Conservation (phyloP, 2,113 vertebrate species). For the Pterocles burchelli region DNA sequence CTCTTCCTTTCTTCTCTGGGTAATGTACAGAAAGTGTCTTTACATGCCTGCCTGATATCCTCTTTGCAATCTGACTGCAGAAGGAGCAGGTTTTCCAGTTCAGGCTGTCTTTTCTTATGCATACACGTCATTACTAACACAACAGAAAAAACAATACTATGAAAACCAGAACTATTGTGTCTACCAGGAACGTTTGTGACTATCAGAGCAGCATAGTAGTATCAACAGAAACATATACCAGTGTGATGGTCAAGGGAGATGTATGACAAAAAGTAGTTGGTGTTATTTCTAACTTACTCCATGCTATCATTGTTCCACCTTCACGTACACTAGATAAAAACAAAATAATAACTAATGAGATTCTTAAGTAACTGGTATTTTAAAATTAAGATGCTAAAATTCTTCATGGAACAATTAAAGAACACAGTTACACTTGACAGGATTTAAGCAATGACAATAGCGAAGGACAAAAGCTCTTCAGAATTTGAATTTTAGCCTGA, state of each 20-base stretch:
- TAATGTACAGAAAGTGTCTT: background rate
- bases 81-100: background rate
- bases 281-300: background rate
- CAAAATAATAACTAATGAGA: background rate
- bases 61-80: background rate
- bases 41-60: background rate
- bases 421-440: slow-evolving; percentile 1
- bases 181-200: background rate
- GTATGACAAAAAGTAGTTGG: background rate
- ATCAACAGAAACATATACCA: background rate
- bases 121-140: background rate
- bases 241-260: background rate
- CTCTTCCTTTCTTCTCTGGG: background rate
- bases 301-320: background rate
- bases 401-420: slow-evolving; percentile 10
- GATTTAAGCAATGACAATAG: background rate
- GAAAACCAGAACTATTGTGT: background rate
- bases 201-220: background rate
- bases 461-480: background rate
- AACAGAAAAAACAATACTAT: background rate
- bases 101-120: background rate
- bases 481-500: background rate
- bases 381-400: slow-evolving; percentile 22
- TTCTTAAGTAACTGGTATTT: background rate
- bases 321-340: background rate